Conservation (phyloP, 2,113 vertebrate species). For the Gymnobelideus leadbeateri region DNA sequence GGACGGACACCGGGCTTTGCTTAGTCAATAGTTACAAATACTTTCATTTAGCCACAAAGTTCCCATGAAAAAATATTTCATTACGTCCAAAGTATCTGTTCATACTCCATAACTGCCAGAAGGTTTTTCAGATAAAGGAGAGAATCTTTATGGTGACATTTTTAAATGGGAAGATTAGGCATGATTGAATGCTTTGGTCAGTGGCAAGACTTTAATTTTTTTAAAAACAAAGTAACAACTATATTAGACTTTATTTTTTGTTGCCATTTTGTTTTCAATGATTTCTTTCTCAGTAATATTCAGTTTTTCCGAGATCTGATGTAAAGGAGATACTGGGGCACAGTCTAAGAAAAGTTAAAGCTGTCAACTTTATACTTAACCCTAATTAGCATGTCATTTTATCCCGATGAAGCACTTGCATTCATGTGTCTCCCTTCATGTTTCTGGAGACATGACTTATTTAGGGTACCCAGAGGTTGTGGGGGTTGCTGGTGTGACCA, state of each 20-base stretch:
- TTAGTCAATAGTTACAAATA: conserved; percentile 23
- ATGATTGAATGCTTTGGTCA: conserved; percentile 19
- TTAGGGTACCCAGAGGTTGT: background rate
- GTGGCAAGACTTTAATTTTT: conserved; percentile 19
- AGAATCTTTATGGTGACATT: conserved; percentile 54
- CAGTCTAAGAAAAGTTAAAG: conserved; percentile 27
- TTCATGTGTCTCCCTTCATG: background rate
- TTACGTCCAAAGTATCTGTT: conserved; percentile 58
- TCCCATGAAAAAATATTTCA: conserved; percentile 26
- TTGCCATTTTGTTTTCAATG: background rate
- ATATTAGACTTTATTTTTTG: background rate
- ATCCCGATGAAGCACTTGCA: background rate
- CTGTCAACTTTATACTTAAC: conserved; percentile 35
- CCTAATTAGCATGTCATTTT: background rate
- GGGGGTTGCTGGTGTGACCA: background rate
- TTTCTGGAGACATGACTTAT: background rate
- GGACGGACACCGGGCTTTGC: conserved; percentile 31
- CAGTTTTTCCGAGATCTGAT: conserved; percentile 32
- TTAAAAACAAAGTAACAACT: background rate
- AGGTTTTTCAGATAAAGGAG: conserved; percentile 54
- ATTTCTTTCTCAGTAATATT: conserved; percentile 18
- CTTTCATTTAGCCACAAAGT: conserved; percentile 49
- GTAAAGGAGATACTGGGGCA: conserved; percentile 38
- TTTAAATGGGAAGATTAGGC: conserved; percentile 30
- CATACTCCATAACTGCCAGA: conserved; percentile 32